Evolutionary conservation across 2,113 vertebrate genomes (phyloP).

Genomic region (Burhinus bistriatus): DNA sequence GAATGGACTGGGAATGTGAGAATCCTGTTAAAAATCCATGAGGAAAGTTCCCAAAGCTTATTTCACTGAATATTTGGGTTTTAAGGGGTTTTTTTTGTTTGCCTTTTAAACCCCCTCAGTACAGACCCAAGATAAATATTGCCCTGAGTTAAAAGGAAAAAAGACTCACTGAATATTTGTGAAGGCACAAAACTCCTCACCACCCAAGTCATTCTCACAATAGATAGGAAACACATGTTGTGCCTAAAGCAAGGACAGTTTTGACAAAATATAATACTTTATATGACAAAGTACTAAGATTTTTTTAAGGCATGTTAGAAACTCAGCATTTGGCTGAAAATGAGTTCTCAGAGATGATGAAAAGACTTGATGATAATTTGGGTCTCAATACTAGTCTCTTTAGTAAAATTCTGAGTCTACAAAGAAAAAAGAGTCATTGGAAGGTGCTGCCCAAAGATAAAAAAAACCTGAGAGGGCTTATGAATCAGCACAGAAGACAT

Average conservation of each 20-base stretch:
- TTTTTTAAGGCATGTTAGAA: not conserved
- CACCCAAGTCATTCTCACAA: not conserved
- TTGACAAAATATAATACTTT: not conserved
- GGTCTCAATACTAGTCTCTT: not conserved
- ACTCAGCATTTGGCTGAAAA: not conserved
- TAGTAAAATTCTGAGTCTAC: not conserved
- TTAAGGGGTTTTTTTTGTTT: not conserved
- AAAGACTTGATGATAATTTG: not conserved
- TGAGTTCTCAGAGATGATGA: not conserved
- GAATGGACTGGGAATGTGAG: not conserved
- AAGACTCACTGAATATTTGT: not conserved
- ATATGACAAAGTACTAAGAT: not conserved
- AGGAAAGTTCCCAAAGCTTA: not conserved
- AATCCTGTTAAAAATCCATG: not conserved
- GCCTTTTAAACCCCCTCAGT: not conserved
- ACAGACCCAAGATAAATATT: not conserved
- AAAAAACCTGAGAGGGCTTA: not conserved
- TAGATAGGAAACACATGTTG: not conserved
- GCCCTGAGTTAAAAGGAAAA: not conserved
- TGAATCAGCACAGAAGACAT: not conserved
- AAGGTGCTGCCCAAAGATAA: not conserved
- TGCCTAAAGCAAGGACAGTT: not conserved
- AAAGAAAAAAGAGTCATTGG: not conserved
- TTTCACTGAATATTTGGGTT: not conserved
- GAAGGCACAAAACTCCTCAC: not conserved